These are phyloP conservation scores for Macrophya alboannulata DNA, from an alignment of 2,888 invertebrate species.

Conservation along the genomic window DNA sequence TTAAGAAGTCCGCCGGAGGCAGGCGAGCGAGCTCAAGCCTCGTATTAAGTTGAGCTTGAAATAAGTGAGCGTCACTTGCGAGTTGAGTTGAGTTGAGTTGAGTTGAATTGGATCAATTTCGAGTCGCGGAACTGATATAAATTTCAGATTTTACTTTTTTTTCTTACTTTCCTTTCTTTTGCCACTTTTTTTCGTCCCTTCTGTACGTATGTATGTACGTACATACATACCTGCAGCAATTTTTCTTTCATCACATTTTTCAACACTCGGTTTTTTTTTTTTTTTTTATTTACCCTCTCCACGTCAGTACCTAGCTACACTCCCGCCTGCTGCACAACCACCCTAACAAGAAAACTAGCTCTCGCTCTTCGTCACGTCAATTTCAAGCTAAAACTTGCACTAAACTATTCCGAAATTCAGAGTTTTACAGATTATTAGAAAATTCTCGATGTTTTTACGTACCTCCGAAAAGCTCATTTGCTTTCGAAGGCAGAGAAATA, in stretches of 20 bases:
- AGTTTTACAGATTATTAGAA: slow-evolving; percentile 34
- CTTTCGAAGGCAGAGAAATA: background rate
- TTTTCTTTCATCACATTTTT: too few species aligned
- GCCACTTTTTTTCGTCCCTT: background rate
- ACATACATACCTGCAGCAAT: too few species aligned
- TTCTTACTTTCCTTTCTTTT: background rate
- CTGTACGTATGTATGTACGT: background rate
- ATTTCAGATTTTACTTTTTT: background rate
- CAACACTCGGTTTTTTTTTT: too few species aligned
- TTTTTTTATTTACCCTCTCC: background rate
- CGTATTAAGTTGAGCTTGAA: slow-evolving; percentile 49
- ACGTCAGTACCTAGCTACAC: background rate
- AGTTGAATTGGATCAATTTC: slow-evolving; percentile 34
- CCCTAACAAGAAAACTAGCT: background rate
- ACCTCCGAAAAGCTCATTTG: background rate
- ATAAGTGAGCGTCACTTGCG: slow-evolving; percentile 50
- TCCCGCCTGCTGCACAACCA: background rate
- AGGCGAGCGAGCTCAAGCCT: slow-evolving; percentile 2
- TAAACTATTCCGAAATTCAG: slow-evolving; percentile 27
- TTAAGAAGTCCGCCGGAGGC: slow-evolving; percentile 51
- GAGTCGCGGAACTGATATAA: slow-evolving; percentile 9
- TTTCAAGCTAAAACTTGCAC: background rate
- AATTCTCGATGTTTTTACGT: background rate
- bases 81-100: background rate
- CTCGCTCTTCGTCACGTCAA: background rate